Base-by-base conservation (phyloP, 1,140 invertebrate species). In the Microplitis mediator region DNA sequence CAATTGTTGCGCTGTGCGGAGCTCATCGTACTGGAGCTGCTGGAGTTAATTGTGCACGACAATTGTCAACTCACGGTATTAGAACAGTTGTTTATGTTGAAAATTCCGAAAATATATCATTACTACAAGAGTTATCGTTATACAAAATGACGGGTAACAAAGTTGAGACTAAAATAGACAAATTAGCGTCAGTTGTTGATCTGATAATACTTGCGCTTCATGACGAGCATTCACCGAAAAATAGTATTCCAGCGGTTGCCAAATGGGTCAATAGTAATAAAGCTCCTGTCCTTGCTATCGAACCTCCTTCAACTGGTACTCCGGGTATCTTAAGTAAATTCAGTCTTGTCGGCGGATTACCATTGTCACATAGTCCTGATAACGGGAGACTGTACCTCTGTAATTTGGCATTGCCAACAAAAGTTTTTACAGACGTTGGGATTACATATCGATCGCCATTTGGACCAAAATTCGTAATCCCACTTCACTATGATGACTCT, bases 371-470 rank as follows among this genome's bases (percentile, higher is more conserved):
- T 81, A 89, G 89, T 66, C 82, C 88, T 65, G 89, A 89, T 66
- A 93, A 92, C 85, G 95, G 95, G 54, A 93, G 94, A 86, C 86
- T 96, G 70, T 96, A 96, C 86, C 89, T 97, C 68, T 95, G 94
- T 84, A 95, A 97, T 87, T 88, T 97, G 77, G 93, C 93, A 70
- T 90, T 96, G 80, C 95, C 95, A 13, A 88, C 91, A 70, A 90
- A 91, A 80, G 89, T 96, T 52, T 97, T 94, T 85, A 86, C 88
- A 61, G 91, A 94, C 76, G 90, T 93, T 76, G 92, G 92, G 54
- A 93, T 97, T 72, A 90, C 89, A 45, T 98, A 97, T 85, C 90
- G 90, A 77, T 94, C 95, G 70, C 95, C 95, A 4, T 98, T 97
- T 86, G 95, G 94, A 73, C 92, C 95, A 54, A 94, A 95, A 86